Evolutionary conservation across 2,113 vertebrate species (phyloP), one percentile per base, ranked within the genome.

Genomic region (Pogona vitticeps): DNA sequence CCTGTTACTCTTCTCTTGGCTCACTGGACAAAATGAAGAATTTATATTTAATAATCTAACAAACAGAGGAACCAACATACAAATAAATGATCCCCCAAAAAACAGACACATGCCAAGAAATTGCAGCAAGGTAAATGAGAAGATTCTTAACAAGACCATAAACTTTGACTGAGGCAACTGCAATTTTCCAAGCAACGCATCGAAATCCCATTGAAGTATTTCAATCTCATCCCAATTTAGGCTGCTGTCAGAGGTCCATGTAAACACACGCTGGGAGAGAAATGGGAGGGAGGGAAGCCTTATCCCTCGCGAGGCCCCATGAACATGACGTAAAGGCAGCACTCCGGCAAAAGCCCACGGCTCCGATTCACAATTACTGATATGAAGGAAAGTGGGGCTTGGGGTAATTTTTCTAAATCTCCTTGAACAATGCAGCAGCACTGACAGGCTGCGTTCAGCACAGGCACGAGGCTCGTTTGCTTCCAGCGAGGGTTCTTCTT

Each of bases 341-440:
- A 21, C 76, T n/a, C 17, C 18, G 42, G 52, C 23, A 71, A 59
- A n/a, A 33, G 31, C 65, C 76, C 59, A 31, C 21, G 31, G 73
- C 87, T 88, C 82, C 77, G 65, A 85, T 84, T 71, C 78, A 63
- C 88, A 86, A 86, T 88, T 83, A 84, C 76, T n/a, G 88, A 79
- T 75, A 86, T 36, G 46, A 58, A 85, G 80, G 61, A 17, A 84
- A 91, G 79, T 59, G 68, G 46, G 86, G 58, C 86, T 85, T 67
- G 73, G 40, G 59, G 80, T 85, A 79, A 91, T 90, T 71, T 88
- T 84, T 85, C 85, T 86, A 88, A 88, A 91, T 89, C 87, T 89
- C 80, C 86, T 86, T 82, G 84, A 89, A 91, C 86, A 88, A 82
- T 80, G 83, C 80, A 10, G 28, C 1, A 0, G 83, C 36, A 61